These are phyloP conservation scores for Vulpes vulpes DNA, from an alignment of 2,113 vertebrate species.

Conservation along the genomic window DNA sequence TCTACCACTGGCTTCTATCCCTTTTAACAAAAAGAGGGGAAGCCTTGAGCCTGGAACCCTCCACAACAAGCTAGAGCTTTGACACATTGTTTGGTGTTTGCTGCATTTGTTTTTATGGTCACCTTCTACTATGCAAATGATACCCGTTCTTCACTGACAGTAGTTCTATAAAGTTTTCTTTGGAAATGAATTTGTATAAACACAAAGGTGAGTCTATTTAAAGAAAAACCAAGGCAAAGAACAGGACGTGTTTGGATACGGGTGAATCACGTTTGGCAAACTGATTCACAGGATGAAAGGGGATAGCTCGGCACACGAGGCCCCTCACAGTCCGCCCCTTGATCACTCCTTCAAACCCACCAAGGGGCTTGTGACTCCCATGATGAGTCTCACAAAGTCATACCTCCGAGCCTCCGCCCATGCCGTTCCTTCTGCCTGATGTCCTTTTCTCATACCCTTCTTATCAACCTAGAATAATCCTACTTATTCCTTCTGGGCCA, in stretches of 20 bases:
- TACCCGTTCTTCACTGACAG: background rate
- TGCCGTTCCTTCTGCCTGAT: background rate
- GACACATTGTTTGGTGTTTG: background rate
- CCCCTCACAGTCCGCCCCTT: background rate
- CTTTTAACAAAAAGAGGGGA: background rate
- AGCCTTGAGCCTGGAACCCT: background rate
- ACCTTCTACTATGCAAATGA: background rate
- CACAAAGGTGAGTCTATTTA: background rate
- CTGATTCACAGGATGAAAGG: background rate
- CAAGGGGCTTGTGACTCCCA: background rate
- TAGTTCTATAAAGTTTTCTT: background rate
- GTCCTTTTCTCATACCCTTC: background rate
- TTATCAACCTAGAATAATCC: background rate
- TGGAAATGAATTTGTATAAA: background rate
- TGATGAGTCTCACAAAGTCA: background rate
- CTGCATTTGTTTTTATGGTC: background rate
- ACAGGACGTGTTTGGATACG: background rate
- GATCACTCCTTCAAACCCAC: background rate
- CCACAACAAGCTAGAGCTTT: background rate
- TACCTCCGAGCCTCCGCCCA: background rate
- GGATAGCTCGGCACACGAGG: background rate
- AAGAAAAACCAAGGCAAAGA: background rate
- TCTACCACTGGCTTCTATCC: background rate
- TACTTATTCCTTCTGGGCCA: background rate
- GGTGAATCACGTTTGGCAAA: background rate